phyloP scores from a whole-genome alignment of 2,797 vertebrate genomes.

The Schizopygopsis pylzovi region DNA sequence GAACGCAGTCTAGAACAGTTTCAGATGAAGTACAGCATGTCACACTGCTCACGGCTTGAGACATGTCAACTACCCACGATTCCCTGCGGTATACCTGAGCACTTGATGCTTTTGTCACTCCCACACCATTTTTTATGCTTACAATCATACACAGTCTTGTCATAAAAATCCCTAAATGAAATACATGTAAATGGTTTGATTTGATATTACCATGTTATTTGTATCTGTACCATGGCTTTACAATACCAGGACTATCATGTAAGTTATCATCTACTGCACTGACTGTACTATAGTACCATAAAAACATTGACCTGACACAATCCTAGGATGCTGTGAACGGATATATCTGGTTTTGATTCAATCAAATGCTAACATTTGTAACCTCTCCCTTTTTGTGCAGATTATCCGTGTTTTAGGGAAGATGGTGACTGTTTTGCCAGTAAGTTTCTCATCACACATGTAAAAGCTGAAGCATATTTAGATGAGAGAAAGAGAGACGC shows the following conservation, averaged over 20 bases:
- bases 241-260: background rate
- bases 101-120: background rate
- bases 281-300: background rate
- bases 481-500: slow-evolving; percentile 52
- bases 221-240: background rate
- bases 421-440: slow-evolving; percentile 81
- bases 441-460: slow-evolving; percentile 74
- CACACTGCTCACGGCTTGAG: slow-evolving; percentile 16
- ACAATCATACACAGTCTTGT: background rate
- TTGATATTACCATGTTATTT: background rate
- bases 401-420: slow-evolving; percentile 90
- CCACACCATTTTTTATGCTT: background rate
- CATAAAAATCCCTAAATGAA: background rate
- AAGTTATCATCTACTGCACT: background rate
- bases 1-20: background rate
- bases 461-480: slow-evolving; percentile 43
- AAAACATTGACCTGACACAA: background rate
- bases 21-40: background rate
- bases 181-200: background rate
- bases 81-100: background rate
- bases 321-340: background rate
- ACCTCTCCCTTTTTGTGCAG: slow-evolving; percentile 69
- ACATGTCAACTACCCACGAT: slow-evolving; percentile 23
- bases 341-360: background rate
- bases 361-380: slow-evolving; percentile 31